These are phyloP conservation scores for Verasper variegatus DNA, from an alignment of 2,113 vertebrate genomes.

Conservation along the genomic window DNA sequence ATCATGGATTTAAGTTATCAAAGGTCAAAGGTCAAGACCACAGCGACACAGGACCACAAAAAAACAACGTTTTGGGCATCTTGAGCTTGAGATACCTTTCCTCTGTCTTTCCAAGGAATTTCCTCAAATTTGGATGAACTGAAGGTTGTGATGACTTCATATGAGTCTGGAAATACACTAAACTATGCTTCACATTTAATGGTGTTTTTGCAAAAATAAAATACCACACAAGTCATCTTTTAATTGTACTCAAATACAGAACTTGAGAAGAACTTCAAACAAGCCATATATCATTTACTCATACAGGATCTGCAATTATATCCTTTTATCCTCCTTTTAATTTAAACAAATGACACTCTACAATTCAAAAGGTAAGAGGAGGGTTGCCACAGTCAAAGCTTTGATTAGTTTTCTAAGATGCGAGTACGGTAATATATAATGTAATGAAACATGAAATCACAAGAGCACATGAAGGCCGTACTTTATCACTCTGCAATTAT, in stretches of 20 bases:
- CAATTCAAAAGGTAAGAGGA: slow-evolving; percentile 34
- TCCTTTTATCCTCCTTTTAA: slow-evolving; percentile 26
- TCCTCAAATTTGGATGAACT: no score
- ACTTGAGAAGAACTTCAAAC: neutral
- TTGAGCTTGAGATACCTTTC: no score
- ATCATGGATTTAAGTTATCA: no score
- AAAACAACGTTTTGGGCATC: no score
- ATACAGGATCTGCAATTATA: neutral
- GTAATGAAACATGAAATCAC: slow-evolving; percentile 34
- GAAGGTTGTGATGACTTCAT: no score
- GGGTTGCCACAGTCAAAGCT: neutral
- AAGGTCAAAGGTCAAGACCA: no score
- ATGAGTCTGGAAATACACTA: no score
- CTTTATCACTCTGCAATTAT: slow-evolving; percentile 49
- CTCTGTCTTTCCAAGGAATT: no score
- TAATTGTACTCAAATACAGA: neutral
- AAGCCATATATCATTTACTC: neutral
- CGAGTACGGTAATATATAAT: slow-evolving; percentile 19
- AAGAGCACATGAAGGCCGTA: slow-evolving; percentile 32
- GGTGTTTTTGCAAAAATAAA: no score
- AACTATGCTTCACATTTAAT: no score
- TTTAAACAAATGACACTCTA: slow-evolving; percentile 17
- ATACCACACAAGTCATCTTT: no score
- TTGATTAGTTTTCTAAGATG: slow-evolving; percentile 11
- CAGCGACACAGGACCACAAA: no score